Base-by-base conservation (phyloP, 2,888 invertebrate species). In the Diplolepis rosae region DNA sequence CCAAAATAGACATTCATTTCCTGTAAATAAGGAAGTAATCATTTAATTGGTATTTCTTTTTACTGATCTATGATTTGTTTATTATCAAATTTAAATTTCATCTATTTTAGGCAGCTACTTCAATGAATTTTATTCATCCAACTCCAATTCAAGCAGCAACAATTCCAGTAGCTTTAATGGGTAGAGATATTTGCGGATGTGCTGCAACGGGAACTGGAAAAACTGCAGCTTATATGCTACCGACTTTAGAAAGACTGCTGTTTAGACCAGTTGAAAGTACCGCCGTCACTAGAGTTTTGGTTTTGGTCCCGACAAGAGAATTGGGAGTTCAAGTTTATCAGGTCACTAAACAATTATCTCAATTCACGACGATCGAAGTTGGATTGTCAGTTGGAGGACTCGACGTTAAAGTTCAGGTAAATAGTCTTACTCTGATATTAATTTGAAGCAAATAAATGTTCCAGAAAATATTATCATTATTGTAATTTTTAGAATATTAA, bases 201-300 rank as follows among this genome's bases (percentile, higher is more conserved):
- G 99, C 99, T 30, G 98, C 98, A 0, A 99, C 99, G 0, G 99
- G 99, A 66, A 95, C 96, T 6, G 98, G 99, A 68, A 99, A 99
- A 91, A 99, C 99, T 0, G 98, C 98, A 0, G 99, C 99, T 0
- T 99, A 98, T 89, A 98, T 99, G 96, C 90, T 99, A 80, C 99
- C 99, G 0, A 97, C 98, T 1, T 87, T 99, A 67, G 99, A 99
- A 90, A 92, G 99, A 75, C 91, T 99, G 73, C 89, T 99, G 11
- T 98, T 96, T 88, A 93, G 95, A 79, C 95, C 98, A 0, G 91
- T 92, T 39, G 92, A 93, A 32, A 93, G 89, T 81, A 91, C 90
- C 85, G 92, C 92, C 51, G 92, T 92, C 2, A 95, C 95, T 0
- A 90, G 97, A 77, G 99, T 99, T 0, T 90, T 99, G 6, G 96